Conservation (phyloP, 2,113 vertebrate genomes). For the Muntiacus muntjak region DNA sequence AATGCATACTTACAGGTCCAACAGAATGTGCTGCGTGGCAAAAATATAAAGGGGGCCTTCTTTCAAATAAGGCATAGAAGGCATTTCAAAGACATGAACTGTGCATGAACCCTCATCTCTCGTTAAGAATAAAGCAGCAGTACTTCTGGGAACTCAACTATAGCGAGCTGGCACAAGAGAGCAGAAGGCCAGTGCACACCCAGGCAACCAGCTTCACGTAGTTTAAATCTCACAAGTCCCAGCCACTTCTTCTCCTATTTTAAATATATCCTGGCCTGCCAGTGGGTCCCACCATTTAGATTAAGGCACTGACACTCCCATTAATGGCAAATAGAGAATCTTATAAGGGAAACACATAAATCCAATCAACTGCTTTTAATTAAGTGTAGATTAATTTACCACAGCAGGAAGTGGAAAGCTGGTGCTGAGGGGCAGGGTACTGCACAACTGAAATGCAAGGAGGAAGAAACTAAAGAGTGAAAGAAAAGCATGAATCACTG, state of each 20-base stretch:
- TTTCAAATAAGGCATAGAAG: constrained; percentile 57
- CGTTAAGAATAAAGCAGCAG: constrained; percentile 32
- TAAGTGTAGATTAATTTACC: background rate
- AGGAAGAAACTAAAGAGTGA: background rate
- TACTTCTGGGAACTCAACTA: constrained; percentile 54
- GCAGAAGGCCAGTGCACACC: background rate
- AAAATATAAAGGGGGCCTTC: constrained; percentile 52
- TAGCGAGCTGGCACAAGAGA: constrained; percentile 6
- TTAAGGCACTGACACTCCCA: background rate
- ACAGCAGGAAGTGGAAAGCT: background rate
- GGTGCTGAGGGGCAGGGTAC: background rate
- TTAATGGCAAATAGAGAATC: background rate
- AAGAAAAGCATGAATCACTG: background rate
- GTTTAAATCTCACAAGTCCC: constrained; percentile 12
- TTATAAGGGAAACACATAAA: background rate
- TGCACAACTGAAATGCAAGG: background rate
- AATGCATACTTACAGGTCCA: constrained; percentile 23
- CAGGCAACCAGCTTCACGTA: background rate
- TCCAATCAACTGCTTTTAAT: background rate
- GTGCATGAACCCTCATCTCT: constrained; percentile 56
- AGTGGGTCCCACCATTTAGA: background rate
- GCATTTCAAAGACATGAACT: constrained; percentile 64
- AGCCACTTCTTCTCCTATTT: background rate
- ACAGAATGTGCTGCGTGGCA: constrained; percentile 34
- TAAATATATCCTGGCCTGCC: background rate